Conservation (phyloP, 2,888 invertebrate genomes). For the Nemurella pictetii region DNA sequence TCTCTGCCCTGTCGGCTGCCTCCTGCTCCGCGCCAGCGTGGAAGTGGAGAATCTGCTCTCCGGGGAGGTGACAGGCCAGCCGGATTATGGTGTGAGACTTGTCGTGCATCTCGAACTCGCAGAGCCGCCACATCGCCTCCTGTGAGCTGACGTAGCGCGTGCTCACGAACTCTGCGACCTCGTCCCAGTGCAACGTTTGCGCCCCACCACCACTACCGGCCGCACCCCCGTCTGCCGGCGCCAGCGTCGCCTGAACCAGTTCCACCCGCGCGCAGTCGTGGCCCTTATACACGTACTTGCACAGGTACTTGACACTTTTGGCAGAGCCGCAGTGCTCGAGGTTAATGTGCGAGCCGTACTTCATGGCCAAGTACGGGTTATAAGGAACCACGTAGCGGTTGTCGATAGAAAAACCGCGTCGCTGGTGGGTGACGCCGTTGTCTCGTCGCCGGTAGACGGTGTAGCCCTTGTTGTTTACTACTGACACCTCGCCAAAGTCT, state of each 20-base stretch:
- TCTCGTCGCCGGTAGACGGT: conserved; percentile 46
- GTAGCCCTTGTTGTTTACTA: conserved; percentile 46
- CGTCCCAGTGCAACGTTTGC: too few relatives aligned
- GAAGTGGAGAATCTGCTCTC: neutral
- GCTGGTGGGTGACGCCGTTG: conserved; percentile 36
- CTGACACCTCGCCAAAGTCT: conserved; percentile 44
- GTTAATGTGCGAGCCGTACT: conserved; percentile 50
- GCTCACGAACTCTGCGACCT: too few relatives aligned
- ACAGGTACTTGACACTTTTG: too few relatives aligned
- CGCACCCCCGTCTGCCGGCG: too few relatives aligned
- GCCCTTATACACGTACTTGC: too few relatives aligned
- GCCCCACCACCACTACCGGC: too few relatives aligned
- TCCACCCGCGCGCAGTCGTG: too few relatives aligned
- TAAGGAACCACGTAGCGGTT: conserved; percentile 51
- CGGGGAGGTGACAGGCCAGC: neutral
- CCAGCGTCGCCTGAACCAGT: too few relatives aligned
- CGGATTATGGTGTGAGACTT: neutral
- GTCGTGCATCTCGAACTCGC: neutral
- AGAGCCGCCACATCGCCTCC: too few relatives aligned
- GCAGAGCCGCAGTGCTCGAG: too few relatives aligned
- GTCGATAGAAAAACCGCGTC: conserved; percentile 41
- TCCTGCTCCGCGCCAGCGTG: neutral
- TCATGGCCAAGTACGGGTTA: conserved; percentile 47
- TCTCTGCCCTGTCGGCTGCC: neutral
- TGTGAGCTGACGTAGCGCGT: too few relatives aligned